These are phyloP conservation scores for Colletes latitarsis DNA, from an alignment of 1,140 invertebrate species.

Conservation along the genomic window DNA sequence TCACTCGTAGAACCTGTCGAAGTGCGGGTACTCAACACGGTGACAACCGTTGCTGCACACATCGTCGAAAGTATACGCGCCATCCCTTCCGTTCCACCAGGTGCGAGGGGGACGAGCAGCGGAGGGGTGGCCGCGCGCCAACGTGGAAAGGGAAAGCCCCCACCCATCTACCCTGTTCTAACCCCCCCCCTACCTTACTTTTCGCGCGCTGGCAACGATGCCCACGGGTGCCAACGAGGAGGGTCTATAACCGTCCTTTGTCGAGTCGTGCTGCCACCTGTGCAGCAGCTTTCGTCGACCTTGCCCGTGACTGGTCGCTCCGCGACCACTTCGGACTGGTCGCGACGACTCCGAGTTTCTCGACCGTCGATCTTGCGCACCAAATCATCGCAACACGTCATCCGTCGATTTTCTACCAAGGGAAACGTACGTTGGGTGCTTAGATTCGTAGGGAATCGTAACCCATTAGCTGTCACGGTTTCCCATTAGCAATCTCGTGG, in stretches of 20 bases:
- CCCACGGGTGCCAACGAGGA: conserved; percentile 57
- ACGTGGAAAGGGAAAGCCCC: conserved; percentile 48
- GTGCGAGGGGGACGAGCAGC: conserved; percentile 3
- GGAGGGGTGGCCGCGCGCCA: conserved; percentile 42
- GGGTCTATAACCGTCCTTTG: conserved; percentile 64
- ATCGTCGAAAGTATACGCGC: conserved; percentile 49
- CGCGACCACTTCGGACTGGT: conserved; percentile 37
- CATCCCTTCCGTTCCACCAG: conserved; percentile 18
- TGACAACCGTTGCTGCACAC: conserved; percentile 63
- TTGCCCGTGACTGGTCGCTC: conserved; percentile 60
- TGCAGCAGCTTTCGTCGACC: conserved; percentile 60
- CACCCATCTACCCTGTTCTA: not conserved
- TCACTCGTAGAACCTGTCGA: conserved; percentile 64
- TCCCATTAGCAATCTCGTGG: no score
- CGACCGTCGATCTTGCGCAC: conserved; percentile 26
- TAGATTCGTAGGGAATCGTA: no score
- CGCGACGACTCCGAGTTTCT: conserved; percentile 8
- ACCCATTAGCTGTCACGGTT: no score
- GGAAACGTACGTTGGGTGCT: not conserved
- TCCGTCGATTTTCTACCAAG: not conserved
- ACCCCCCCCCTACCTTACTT: conserved; percentile 30
- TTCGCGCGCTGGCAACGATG: conserved; percentile 29
- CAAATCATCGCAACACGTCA: not conserved
- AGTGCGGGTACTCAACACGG: conserved; percentile 67
- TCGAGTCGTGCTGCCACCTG: conserved; percentile 78